Percentiles rank a stretch among this genome's conserved stretches.
phyloP scores from a whole-genome alignment of 2,113 vertebrate species.

The Dicaeum eximium region DNA sequence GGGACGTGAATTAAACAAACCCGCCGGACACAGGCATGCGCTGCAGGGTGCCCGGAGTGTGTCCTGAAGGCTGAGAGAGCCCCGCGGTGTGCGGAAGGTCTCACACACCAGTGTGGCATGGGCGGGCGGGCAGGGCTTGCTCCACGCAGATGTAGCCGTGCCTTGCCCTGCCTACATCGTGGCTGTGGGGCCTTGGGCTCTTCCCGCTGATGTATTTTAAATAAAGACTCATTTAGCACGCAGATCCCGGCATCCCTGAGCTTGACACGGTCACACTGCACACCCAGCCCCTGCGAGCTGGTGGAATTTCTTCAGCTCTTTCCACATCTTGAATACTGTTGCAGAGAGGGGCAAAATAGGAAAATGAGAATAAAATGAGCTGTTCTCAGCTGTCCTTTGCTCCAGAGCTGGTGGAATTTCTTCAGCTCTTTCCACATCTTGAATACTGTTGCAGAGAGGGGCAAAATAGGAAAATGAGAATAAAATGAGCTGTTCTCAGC shows the following conservation, averaged over 20 bases:
- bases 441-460: not conserved
- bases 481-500: not conserved
- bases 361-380: not conserved
- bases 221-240: rapidly evolving
- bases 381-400: not conserved
- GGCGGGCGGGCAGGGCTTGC: not conserved
- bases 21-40: not conserved
- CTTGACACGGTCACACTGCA: rapidly evolving
- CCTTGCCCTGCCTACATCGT: rapidly evolving
- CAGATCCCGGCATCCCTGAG: not conserved
- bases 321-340: not conserved
- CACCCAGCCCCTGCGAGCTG: rapidly evolving
- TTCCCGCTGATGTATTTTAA: not conserved
- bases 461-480: not conserved
- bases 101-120: rapidly evolving
- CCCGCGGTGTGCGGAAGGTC: rapidly evolving
- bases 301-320: not conserved
- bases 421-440: not conserved
- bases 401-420: not conserved
- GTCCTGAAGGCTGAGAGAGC: not conserved
- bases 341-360: not conserved
- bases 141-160: rapidly evolving
- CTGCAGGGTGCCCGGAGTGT: not conserved
- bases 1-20: not conserved
- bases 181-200: not conserved